These are phyloP conservation scores for Thalpophila matura DNA, from an alignment of 2,888 invertebrate species.

Conservation along the genomic window DNA sequence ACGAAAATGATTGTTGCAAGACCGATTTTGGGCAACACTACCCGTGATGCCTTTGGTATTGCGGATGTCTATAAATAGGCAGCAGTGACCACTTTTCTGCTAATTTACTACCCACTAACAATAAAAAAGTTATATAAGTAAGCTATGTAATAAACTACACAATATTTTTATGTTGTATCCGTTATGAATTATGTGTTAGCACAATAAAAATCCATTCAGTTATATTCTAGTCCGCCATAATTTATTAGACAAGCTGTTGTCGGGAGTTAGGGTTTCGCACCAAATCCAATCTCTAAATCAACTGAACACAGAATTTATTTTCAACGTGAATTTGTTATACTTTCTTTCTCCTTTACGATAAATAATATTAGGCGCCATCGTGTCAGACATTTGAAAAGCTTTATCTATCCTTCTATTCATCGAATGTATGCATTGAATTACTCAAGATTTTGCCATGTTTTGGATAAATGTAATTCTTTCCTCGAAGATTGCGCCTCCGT, in stretches of 20 bases:
- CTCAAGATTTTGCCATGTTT: constrained; percentile 85
- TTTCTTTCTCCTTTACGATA: constrained; percentile 29
- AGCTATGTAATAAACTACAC: constrained; percentile 16
- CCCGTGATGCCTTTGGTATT: too few species aligned
- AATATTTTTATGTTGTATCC: constrained; percentile 39
- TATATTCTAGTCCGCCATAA: constrained; percentile 50
- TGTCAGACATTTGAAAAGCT: constrained; percentile 56
- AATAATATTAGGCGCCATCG: constrained; percentile 46
- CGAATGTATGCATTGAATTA: constrained; percentile 86
- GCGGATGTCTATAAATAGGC: too few species aligned
- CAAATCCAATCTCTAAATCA: constrained; percentile 72
- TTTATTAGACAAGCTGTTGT: constrained; percentile 63
- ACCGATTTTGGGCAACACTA: too few species aligned
- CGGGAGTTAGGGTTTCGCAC: constrained; percentile 58
- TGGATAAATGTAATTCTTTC: constrained; percentile 89
- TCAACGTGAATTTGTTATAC: constrained; percentile 54
- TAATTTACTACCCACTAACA: too few species aligned
- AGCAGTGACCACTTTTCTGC: too few species aligned
- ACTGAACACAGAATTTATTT: constrained; percentile 57
- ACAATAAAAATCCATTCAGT: constrained; percentile 57
- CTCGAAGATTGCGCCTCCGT: constrained; percentile 86
- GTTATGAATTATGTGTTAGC: constrained; percentile 43
- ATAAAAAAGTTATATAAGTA: too few species aligned
- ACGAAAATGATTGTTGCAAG: too few species aligned
- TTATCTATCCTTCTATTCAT: constrained; percentile 65